phyloP scores from a whole-genome alignment of 2,797 vertebrate genomes.

The Darevskia mixta region DNA sequence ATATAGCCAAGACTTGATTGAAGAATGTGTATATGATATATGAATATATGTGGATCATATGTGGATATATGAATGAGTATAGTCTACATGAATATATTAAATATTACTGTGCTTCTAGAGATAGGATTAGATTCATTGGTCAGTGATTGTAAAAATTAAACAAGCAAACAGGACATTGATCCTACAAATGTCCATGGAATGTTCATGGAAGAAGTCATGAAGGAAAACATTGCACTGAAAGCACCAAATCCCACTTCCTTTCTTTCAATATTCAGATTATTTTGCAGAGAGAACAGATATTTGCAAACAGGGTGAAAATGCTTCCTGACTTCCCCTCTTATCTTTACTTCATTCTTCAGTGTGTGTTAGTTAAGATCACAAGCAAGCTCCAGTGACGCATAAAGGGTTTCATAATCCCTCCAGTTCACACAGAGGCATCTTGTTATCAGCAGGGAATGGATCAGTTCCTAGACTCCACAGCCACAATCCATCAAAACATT shows the following conservation, averaged over 20 bases:
- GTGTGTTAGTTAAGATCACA: not conserved
- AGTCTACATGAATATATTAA: not conserved
- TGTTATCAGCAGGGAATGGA: not conserved
- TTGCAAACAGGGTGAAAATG: not conserved
- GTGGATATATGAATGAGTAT: not conserved
- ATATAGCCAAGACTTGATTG: not conserved
- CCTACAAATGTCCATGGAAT: not conserved
- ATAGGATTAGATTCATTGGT: not conserved
- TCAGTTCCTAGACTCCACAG: not conserved
- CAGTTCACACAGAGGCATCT: conserved; percentile 17
- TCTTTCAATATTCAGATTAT: not conserved
- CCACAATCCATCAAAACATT: not conserved
- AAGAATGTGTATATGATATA: not conserved
- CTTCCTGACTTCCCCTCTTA: not conserved
- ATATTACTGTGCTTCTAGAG: not conserved
- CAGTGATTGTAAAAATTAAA: not conserved
- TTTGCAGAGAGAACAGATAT: not conserved
- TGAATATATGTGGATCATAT: not conserved
- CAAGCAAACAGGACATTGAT: not conserved
- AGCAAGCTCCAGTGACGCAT: conserved; percentile 3
- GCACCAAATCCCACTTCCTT: not conserved
- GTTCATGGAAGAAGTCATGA: not conserved
- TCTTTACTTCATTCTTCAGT: not conserved
- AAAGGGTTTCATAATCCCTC: conserved; percentile 16
- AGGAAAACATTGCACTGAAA: not conserved